Evolutionary conservation across 1,140 invertebrate genomes (phyloP).

Genomic region (Leptinotarsa undecemlineata): DNA sequence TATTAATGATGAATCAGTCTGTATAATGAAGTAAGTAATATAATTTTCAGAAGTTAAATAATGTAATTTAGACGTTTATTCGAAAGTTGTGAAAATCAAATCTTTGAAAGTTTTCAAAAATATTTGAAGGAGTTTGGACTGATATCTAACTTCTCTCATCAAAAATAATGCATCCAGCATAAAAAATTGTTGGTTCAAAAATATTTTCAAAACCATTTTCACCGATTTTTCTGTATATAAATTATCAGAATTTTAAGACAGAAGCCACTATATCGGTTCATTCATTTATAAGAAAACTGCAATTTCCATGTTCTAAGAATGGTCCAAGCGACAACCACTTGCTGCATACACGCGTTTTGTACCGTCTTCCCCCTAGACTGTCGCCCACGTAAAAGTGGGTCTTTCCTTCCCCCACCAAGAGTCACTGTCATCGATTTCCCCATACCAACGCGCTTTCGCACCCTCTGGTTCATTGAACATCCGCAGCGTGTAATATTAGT

Average conservation of each 20-base stretch:
- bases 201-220: no score
- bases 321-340: constrained; percentile 32
- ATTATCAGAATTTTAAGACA: not conserved
- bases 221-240: no score
- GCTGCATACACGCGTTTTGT: constrained; percentile 31
- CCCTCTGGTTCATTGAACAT: not conserved
- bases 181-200: no score
- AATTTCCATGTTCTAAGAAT: not conserved
- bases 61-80: no score
- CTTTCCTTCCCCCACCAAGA: constrained; percentile 34
- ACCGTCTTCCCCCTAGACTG: constrained; percentile 40
- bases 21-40: no score
- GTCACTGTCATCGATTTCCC: not conserved
- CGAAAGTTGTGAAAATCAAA: no score
- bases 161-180: no score
- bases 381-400: constrained; percentile 42
- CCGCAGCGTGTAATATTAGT: not conserved
- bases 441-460: not conserved
- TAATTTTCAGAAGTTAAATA: no score
- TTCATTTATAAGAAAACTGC: constrained; percentile 1
- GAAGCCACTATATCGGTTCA: not conserved
- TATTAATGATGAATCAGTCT: not conserved
- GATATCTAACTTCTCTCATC: no score
- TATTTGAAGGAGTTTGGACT: no score
- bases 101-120: no score